These are phyloP conservation scores for Solea senegalensis DNA, from an alignment of 2,113 vertebrate genomes.

Conservation along the genomic window DNA sequence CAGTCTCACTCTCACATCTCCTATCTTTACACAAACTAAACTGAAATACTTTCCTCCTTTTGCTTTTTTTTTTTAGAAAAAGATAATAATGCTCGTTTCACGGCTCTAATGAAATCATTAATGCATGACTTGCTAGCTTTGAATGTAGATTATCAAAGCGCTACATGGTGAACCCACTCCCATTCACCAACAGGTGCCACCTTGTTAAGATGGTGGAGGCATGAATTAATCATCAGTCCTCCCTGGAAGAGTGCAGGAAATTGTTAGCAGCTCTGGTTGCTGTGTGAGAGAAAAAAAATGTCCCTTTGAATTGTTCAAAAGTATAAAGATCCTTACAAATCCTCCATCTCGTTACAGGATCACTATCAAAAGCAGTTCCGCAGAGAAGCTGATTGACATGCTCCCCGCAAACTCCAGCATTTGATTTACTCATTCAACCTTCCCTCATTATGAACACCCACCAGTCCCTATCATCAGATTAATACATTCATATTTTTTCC, in stretches of 20 bases:
- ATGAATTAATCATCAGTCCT: slow-evolving; percentile 66
- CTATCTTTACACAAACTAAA: slow-evolving; percentile 40
- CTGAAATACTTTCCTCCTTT: slow-evolving; percentile 48
- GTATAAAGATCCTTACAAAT: slow-evolving; percentile 54
- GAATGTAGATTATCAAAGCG: slow-evolving; percentile 68
- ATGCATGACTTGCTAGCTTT: slow-evolving; percentile 58
- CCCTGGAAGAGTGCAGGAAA: slow-evolving; percentile 52
- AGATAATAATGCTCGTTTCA: slow-evolving; percentile 66
- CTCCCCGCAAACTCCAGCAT: neutral
- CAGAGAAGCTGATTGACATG: slow-evolving; percentile 46
- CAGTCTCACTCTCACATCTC: slow-evolving; percentile 1
- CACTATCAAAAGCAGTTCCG: slow-evolving; percentile 43
- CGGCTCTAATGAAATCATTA: slow-evolving; percentile 68
- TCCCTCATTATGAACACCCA: too few species aligned
- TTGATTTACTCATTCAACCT: too few species aligned
- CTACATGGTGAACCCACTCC: slow-evolving; percentile 14
- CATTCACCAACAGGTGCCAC: slow-evolving; percentile 46
- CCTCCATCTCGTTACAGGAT: slow-evolving; percentile 57
- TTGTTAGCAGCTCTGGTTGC: slow-evolving; percentile 56
- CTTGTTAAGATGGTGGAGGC: slow-evolving; percentile 54
- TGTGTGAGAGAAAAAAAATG: slow-evolving; percentile 26
- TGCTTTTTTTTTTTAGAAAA: slow-evolving; percentile 39
- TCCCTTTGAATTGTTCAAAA: slow-evolving; percentile 45
- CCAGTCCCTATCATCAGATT: neutral
- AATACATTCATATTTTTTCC: too few species aligned